phyloP scores from a whole-genome alignment of 2,797 vertebrate genomes.

The Hyperoplus immaculatus region DNA sequence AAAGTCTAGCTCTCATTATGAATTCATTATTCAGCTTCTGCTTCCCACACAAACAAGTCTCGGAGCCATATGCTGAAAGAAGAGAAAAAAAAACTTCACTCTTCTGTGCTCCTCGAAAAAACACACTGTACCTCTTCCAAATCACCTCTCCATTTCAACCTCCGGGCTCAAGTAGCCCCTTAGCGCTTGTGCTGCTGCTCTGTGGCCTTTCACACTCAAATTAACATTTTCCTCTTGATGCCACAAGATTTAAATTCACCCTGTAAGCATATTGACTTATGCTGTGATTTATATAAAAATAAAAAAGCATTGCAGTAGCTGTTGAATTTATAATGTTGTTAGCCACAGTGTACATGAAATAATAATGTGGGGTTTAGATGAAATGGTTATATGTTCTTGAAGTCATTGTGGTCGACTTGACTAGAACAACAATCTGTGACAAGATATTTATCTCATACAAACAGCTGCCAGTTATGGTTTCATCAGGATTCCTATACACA shows the following conservation, averaged over 20 bases:
- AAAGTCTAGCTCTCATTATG: conserved; percentile 50
- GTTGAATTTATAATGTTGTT: conserved; percentile 66
- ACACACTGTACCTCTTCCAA: conserved; percentile 41
- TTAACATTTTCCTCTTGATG: conserved; percentile 45
- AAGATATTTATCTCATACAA: conserved; percentile 51
- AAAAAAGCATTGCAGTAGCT: conserved; percentile 44
- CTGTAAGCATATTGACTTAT: conserved; percentile 33
- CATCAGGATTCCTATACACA: conserved; percentile 21
- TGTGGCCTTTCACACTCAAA: conserved; percentile 25
- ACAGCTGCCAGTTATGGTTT: conserved; percentile 28
- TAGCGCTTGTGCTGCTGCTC: conserved; percentile 21
- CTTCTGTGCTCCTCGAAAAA: conserved; percentile 34
- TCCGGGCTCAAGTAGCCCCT: conserved; percentile 11
- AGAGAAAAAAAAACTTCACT: conserved; percentile 46
- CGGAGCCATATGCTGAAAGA: conserved; percentile 60
- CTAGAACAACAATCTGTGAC: conserved; percentile 35
- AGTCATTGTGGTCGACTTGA: conserved; percentile 35
- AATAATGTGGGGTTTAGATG: conserved; percentile 66
- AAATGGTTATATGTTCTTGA: conserved; percentile 61
- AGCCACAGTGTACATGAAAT: conserved; percentile 66
- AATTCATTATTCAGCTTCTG: conserved; percentile 67
- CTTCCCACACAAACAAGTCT: conserved; percentile 69
- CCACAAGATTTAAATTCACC: conserved; percentile 41
- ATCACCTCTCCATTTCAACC: conserved; percentile 39
- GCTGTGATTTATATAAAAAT: conserved; percentile 28